Evolutionary conservation across 2,888 invertebrate species (phyloP).

Genomic region (Dasysyrphus albostriatus): DNA sequence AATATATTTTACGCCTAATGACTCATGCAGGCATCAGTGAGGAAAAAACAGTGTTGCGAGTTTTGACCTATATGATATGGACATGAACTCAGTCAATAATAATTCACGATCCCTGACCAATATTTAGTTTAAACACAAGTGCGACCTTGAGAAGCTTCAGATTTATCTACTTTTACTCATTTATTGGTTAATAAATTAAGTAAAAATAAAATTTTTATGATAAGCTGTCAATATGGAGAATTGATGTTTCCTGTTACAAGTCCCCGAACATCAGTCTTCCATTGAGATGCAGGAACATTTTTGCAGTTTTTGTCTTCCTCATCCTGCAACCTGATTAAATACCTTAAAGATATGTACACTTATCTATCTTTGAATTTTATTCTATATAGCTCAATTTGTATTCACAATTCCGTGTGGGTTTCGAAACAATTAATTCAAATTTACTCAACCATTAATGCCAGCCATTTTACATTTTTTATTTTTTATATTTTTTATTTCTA

Average conservation of each 20-base stretch:
- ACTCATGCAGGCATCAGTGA: slow-evolving; percentile 22
- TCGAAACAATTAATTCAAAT: slow-evolving; percentile 53
- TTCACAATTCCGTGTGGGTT: slow-evolving; percentile 30
- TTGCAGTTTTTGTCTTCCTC: neutral
- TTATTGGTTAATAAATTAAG: slow-evolving; percentile 26
- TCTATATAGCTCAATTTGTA: slow-evolving; percentile 25
- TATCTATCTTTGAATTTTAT: neutral
- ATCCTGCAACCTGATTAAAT: slow-evolving; percentile 49
- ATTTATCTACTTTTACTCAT: slow-evolving; percentile 17
- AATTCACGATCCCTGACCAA: slow-evolving; percentile 25
- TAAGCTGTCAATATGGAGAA: neutral
- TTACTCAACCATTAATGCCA: slow-evolving; percentile 52
- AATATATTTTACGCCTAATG: slow-evolving; percentile 24
- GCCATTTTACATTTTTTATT: slow-evolving; percentile 28
- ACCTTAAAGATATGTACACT: slow-evolving; percentile 4
- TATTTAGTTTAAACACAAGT: slow-evolving; percentile 13
- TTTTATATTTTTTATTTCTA: slow-evolving; percentile 13
- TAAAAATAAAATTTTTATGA: neutral
- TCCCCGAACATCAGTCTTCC: neutral
- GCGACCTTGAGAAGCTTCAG: slow-evolving; percentile 13
- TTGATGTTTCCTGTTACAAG: neutral
- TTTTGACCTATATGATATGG: slow-evolving; percentile 27
- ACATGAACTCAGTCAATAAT: slow-evolving; percentile 27
- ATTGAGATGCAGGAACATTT: slow-evolving; percentile 32
- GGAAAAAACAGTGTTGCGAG: slow-evolving; percentile 18